These are phyloP conservation scores for Phallusia fumigata DNA, from an alignment of 23 tunicate genomes.

Conservation along the genomic window DNA sequence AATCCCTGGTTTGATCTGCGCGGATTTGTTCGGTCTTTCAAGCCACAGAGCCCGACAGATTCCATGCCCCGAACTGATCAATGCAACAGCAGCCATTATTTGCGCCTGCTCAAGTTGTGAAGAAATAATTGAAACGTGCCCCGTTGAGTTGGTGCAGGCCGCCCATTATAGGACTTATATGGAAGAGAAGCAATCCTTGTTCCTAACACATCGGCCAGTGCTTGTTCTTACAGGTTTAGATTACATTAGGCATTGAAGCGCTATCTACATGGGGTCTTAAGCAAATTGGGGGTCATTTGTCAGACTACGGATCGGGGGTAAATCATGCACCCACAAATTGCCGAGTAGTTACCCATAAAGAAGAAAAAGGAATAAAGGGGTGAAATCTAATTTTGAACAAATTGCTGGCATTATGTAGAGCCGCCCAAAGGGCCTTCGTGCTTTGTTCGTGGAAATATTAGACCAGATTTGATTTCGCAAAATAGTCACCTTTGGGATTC, in stretches of 20 bases:
- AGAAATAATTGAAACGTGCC: not conserved
- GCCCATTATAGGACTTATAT: not conserved
- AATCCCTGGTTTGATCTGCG: not conserved
- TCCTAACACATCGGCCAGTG: too few species aligned
- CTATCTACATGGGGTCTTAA: not conserved
- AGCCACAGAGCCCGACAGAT: not conserved
- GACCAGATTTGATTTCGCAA: not conserved
- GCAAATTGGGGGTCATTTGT: not conserved
- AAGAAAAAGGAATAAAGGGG: not conserved
- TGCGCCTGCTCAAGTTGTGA: not conserved
- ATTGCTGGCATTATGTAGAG: not conserved
- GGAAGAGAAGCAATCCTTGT: too few species aligned
- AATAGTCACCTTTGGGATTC: not conserved
- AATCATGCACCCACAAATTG: not conserved
- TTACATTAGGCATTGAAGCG: not conserved
- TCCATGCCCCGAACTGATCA: not conserved
- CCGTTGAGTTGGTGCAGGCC: not conserved
- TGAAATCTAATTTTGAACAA: slow-evolving; percentile 4
- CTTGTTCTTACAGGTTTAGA: not conserved
- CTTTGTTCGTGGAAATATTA: slow-evolving; percentile 10
- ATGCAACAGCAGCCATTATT: not conserved
- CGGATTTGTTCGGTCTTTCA: not conserved
- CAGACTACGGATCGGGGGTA: not conserved
- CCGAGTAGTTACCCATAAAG: not conserved
- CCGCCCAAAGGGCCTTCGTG: not conserved